A percentile compares a stretch with the other conserved stretches of the same genome.
Conservation (phyloP, 2,888 invertebrate species). For the Caenorhabditis macrosperma region DNA sequence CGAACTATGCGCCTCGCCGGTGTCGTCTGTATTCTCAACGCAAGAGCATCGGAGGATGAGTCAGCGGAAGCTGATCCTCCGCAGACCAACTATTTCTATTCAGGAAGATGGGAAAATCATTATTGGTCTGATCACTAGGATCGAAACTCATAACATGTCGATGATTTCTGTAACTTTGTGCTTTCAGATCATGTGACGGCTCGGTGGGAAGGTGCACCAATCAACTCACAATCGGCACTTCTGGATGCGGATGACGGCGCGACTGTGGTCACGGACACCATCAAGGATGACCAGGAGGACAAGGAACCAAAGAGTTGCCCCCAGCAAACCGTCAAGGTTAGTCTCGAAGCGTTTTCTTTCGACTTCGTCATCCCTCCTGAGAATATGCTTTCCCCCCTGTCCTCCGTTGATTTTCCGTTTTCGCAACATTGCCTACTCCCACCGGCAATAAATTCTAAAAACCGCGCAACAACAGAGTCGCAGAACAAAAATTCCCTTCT, state of each 20-base stretch:
- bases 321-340: slow-evolving; percentile 77
- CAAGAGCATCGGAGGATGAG: slow-evolving; percentile 59
- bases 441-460: slow-evolving; percentile 47
- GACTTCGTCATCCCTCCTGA: slow-evolving; percentile 26
- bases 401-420: slow-evolving; percentile 23
- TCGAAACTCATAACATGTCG: neutral
- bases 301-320: slow-evolving; percentile 76
- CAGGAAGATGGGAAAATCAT: slow-evolving; percentile 78
- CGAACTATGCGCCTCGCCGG: slow-evolving; percentile 68
- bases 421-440: slow-evolving; percentile 48
- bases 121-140: slow-evolving; percentile 67
- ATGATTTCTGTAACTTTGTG: neutral
- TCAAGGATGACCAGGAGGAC: slow-evolving; percentile 76
- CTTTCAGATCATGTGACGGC: slow-evolving; percentile 78
- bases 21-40: slow-evolving; percentile 73
- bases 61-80: slow-evolving; percentile 61
- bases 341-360: slow-evolving; percentile 12
- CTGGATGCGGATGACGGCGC: slow-evolving; percentile 78
- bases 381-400: slow-evolving; percentile 8
- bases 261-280: slow-evolving; percentile 77
- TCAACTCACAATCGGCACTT: slow-evolving; percentile 74
- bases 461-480: slow-evolving; percentile 19
- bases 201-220: slow-evolving; percentile 77
- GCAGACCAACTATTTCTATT: slow-evolving; percentile 79
- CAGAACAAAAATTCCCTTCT: slow-evolving; percentile 4